Percentiles rank a stretch among this genome's conserved stretches.
Evolutionary conservation across 2,888 invertebrate genomes (phyloP).

Genomic region (Carpatolechia fugitivella): DNA sequence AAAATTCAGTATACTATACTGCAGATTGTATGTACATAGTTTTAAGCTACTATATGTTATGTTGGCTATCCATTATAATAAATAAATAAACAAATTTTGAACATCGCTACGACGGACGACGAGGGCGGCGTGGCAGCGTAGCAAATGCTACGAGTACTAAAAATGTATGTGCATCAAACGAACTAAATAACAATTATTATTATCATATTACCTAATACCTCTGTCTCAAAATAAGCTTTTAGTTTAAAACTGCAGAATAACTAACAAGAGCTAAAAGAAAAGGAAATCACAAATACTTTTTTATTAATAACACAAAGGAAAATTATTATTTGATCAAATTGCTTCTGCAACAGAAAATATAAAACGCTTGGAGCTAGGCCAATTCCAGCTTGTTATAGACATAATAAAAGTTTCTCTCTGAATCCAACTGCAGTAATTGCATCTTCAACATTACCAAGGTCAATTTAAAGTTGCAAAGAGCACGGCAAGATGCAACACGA

Average conservation of each 20-base stretch:
- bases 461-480: constrained; percentile 8
- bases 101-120: background rate
- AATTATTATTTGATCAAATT: background rate
- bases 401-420: constrained; percentile 2
- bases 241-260: too few relatives aligned
- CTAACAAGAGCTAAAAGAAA: too few relatives aligned
- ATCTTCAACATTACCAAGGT: constrained; percentile 9
- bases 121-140: background rate
- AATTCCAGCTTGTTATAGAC: background rate
- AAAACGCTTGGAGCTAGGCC: background rate
- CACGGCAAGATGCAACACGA: constrained; percentile 2
- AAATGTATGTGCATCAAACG: too few relatives aligned
- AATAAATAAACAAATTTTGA: too few relatives aligned
- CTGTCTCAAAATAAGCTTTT: background rate
- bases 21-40: too few relatives aligned
- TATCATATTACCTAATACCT: too few relatives aligned
- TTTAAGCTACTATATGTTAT: too few relatives aligned
- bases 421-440: constrained; percentile 4
- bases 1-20: too few relatives aligned
- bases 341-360: background rate
- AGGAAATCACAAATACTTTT: too few relatives aligned
- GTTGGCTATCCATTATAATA: too few relatives aligned
- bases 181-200: too few relatives aligned
- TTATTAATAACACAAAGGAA: background rate
- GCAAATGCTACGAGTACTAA: background rate